Conservation (phyloP, 1,140 invertebrate genomes). For the Drusus annulatus region DNA sequence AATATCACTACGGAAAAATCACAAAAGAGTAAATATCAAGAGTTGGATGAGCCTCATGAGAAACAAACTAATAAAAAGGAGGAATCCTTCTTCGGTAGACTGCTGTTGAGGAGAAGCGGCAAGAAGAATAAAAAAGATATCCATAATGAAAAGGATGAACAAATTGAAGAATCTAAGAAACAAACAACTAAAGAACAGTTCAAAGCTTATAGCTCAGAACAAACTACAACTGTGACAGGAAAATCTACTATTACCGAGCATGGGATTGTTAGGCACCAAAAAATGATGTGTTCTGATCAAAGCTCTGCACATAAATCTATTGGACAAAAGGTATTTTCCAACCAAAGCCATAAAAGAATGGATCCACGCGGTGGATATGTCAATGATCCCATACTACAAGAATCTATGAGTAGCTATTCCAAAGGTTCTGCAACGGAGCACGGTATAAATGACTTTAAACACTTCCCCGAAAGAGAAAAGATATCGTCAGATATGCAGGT, state of each 20-base stretch:
- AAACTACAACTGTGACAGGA: constrained; percentile 56
- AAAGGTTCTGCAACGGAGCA: constrained; percentile 67
- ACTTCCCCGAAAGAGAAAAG: constrained; percentile 68
- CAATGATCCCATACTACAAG: constrained; percentile 68
- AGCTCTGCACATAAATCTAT: constrained; percentile 63
- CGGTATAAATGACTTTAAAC: constrained; percentile 70
- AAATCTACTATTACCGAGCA: constrained; percentile 45
- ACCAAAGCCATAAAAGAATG: constrained; percentile 69
- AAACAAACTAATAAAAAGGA: constrained; percentile 67
- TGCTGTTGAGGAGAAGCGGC: constrained; percentile 76
- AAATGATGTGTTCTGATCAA: constrained; percentile 55
- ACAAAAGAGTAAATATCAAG: constrained; percentile 38
- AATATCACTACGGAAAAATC: constrained; percentile 12
- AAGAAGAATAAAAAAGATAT: constrained; percentile 75
- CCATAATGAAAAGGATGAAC: constrained; percentile 66
- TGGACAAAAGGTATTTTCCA: constrained; percentile 69
- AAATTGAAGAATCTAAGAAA: constrained; percentile 65
- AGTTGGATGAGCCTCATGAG: constrained; percentile 56
- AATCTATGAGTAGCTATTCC: constrained; percentile 65
- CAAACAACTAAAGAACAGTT: constrained; percentile 40
- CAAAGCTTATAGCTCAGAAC: constrained; percentile 37
- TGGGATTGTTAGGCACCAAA: constrained; percentile 61
- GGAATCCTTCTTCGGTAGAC: constrained; percentile 77
- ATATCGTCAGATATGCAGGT: constrained; percentile 57
- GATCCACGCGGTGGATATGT: constrained; percentile 71